Conservation (phyloP, 2,113 vertebrate species). For the Epinephelus fuscoguttatus region DNA sequence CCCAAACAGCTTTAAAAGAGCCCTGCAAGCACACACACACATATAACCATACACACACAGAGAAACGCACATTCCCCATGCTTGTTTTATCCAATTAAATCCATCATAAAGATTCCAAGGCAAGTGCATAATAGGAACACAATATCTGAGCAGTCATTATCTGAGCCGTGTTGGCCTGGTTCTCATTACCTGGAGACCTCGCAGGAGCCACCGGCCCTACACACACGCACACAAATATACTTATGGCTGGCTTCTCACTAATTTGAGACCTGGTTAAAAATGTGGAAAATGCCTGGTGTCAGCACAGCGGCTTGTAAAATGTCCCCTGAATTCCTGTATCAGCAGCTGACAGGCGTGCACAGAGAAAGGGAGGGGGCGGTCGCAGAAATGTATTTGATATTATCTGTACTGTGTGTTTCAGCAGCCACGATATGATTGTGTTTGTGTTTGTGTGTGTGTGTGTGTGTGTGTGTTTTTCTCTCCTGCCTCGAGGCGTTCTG, state of each 20-base stretch:
- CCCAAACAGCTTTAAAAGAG: slow-evolving; percentile 43
- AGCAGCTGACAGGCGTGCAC: slow-evolving; percentile 49
- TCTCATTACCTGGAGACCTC: slow-evolving; percentile 71
- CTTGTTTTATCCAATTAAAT: slow-evolving; percentile 71
- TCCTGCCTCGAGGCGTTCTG: slow-evolving; percentile 28
- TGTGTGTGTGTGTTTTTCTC: not conserved
- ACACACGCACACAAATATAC: slow-evolving; percentile 34
- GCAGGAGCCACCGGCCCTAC: slow-evolving; percentile 36
- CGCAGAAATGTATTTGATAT: slow-evolving; percentile 45
- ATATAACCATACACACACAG: not conserved
- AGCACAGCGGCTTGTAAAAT: slow-evolving; percentile 72
- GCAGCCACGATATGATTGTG: slow-evolving; percentile 17
- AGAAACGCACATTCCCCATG: slow-evolving; percentile 28
- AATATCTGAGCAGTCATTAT: slow-evolving; percentile 73
- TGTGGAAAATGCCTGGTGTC: slow-evolving; percentile 67
- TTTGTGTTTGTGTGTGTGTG: not conserved
- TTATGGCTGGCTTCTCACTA: slow-evolving; percentile 53
- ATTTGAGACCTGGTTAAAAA: slow-evolving; percentile 76
- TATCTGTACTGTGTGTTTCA: slow-evolving; percentile 30
- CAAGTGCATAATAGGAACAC: slow-evolving; percentile 68
- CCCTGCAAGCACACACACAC: not conserved
- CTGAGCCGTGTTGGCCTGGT: slow-evolving; percentile 63
- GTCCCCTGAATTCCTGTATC: slow-evolving; percentile 60
- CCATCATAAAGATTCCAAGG: slow-evolving; percentile 72
- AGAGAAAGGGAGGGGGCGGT: slow-evolving; percentile 8